Base-by-base conservation (phyloP, 2,888 invertebrate species). In the Catotricha subobsoleta region DNA sequence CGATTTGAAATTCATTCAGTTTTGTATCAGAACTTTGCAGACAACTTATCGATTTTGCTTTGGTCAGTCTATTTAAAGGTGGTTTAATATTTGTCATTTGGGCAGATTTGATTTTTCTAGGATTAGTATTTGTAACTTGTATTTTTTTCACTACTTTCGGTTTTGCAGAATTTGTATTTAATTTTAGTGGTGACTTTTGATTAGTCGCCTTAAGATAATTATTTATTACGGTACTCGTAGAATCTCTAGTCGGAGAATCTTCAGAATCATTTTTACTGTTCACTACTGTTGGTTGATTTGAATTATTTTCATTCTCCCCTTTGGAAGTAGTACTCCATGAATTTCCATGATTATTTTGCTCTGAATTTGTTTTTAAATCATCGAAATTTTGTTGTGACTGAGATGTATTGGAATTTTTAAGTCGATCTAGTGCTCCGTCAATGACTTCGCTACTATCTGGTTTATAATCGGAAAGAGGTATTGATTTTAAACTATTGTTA, bases 1-100 rank as follows among this genome's bases (percentile, higher is more conserved):
- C 64, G 44, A 63, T 49, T 48, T 63, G 57, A 43, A 62, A 62
- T 42, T 62, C 61, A 38, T 53, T 55, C 5, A 62, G 45, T 44
- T 57, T 59, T 1, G 57, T 52, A 40, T 62, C 60, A 44, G 62
- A 57, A 4, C 30, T 27, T 2, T 59, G 49, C 21, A 54, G 44
- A 28, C 49, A 52, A 7, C 43, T 39, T 29, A 43, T 49, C 15
- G 50, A 48, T 15, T 47, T 44, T 0, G 53, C 48, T 41, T 56
- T 58, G 19, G 12, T 50, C 28, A 48, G 13, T 9, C 48, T 48
- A 35, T 47, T 51, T 1, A 46, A 44, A 30, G 48, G 39, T 3
- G 46, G 38, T 9, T 44, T 46, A 10, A 10, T 27, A 43, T 48
- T 5, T 36, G 29, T 9, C 6, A 19, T 25, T 39, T 29, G 33